Base-by-base conservation (phyloP, 2,888 invertebrate genomes). In the Coenonympha glycerion region DNA sequence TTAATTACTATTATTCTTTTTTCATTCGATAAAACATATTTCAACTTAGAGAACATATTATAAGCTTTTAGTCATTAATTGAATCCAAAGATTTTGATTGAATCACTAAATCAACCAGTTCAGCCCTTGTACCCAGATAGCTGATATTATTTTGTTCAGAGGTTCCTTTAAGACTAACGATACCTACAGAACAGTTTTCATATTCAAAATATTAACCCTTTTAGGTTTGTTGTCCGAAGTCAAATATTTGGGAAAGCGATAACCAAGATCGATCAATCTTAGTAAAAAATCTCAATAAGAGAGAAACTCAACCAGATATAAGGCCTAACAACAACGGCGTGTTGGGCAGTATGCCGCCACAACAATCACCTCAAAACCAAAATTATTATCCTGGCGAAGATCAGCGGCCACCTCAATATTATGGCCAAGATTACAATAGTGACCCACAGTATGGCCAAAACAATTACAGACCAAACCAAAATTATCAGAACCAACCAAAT, bases 211-310 rank as follows among this genome's bases (percentile, higher is more conserved):
- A 13, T 30, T 5, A 13, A 13, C 2, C 30, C 1, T 34, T 53
- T 56, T 63, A 80, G 80, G 64, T 79, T 8, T 81, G 80, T 55
- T 81, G 80, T 53, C 69, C 73, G 3, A 64, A 62, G 48, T 49
- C 50, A n/a, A 65, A 63, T 24, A 49, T 69, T 46, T 39, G 39
- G 39, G 9, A 39, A 22, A 39, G 19, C 11, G 19, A 24, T 11
- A 3, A 13, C 8, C 9, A 13, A 2, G 1, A 4, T 9, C 16
- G 0, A 11, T 13, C 6, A 24, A 6, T 4, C 21, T 15, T 15
- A 3, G 24, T 24, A 8, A 16, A 8, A 15, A 15, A 15, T 24
- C n/a, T n/a, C n/a, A 39, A 24, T 8, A 39, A 22, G 9, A 24
- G 13, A 5, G 22, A 11, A 11, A 15, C 15, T 15, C 22, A 39